Base-by-base conservation (phyloP, 2,888 invertebrate species). In the Philhelius pedissequus region DNA sequence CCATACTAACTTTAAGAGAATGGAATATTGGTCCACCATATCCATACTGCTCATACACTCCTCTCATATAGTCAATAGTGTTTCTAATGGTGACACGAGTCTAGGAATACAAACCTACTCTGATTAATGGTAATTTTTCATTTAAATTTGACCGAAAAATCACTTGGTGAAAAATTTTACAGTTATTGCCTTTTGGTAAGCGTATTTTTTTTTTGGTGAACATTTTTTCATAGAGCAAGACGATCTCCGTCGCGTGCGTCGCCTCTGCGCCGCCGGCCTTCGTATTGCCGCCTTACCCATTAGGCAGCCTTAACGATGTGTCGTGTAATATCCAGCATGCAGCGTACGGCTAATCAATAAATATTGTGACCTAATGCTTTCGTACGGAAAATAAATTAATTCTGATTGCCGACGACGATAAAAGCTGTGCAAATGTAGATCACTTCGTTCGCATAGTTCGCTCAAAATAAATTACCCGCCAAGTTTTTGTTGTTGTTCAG, bases 291-390 rank as follows among this genome's bases (percentile, higher is more conserved):
- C 4, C 20, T 30, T 45, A 6, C 22, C 18, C 15, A 30, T 45
- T 25, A 9, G 11, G 7, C 15, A n/a, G 7, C 1, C 3, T 2
- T 18, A 0, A 9, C 4, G 0, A 5, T 43, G 11, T 62, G 30
- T 45, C 45, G 64, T 64, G 45, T 20, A n/a, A 22, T 32, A 32
- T 43, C 18, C 60, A 43, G 6, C 45, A 22, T 62, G 43, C 40
- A 60, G 27, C 25, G 32, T 77, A 66, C 58, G 15, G 52, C 45
- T 69, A 69, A 80, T 74, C 79, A 68, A 80, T 79, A 79, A 79
- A 79, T 73, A 43, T 66, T 64, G 64, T 73, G 73, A 73, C 78
- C 78, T 79, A 79, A 79, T 79, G 79, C 60, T 60, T 79, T 66
- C 74, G 38, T 69, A 74, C 18, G 54, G 62, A 54, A 56, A 75